A percentile compares a stretch with the other conserved stretches of the same genome.
These are phyloP conservation scores for Anser cygnoides DNA, from an alignment of 2,113 vertebrate species.

Conservation along the genomic window DNA sequence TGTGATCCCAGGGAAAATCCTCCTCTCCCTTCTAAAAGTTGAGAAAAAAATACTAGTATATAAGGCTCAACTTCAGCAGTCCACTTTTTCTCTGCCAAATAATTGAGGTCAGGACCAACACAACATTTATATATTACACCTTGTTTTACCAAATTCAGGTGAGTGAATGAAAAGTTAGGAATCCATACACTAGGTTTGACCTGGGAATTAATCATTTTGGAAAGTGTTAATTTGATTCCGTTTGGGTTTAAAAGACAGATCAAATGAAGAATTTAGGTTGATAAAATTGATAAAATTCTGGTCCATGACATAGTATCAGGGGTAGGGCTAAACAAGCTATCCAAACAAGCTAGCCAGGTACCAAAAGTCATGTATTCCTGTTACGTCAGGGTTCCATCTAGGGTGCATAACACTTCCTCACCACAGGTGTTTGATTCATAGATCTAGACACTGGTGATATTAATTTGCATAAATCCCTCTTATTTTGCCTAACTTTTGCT, in stretches of 20 bases:
- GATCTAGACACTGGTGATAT: not conserved
- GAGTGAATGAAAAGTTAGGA: not conserved
- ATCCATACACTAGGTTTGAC: not conserved
- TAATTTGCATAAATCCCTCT: constrained; percentile 31
- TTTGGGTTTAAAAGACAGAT: not conserved
- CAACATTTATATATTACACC: not conserved
- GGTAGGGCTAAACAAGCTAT: not conserved
- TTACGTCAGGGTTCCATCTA: not conserved
- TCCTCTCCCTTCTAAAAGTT: not conserved
- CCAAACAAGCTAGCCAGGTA: not conserved
- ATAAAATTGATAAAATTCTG: not conserved
- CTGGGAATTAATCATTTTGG: not conserved
- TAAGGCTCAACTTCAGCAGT: not conserved
- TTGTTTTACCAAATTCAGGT: not conserved
- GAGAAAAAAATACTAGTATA: not conserved
- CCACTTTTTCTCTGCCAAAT: not conserved
- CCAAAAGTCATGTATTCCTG: not conserved
- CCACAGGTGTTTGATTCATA: not conserved
- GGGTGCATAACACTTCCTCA: not conserved
- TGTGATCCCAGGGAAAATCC: not conserved
- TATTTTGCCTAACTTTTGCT: constrained; percentile 23
- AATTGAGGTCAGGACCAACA: not conserved
- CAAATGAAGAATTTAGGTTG: not conserved
- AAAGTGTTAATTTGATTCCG: not conserved
- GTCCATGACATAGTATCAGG: not conserved